These are phyloP conservation scores for Halcyon smyrnensis DNA, from an alignment of 2,797 vertebrate genomes.

Conservation along the genomic window DNA sequence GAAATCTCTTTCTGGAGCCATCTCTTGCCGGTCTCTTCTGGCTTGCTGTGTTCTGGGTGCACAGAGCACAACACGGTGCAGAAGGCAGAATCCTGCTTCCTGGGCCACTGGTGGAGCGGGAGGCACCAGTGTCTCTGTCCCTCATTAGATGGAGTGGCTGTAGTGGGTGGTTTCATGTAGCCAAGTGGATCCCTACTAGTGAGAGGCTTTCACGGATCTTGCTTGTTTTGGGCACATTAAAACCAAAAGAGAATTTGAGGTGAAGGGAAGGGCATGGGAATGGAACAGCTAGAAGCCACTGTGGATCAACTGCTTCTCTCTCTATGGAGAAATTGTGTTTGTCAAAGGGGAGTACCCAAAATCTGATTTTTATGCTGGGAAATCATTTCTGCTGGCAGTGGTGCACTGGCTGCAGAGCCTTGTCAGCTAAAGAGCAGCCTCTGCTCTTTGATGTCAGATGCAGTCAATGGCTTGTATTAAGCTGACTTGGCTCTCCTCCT, in stretches of 20 bases:
- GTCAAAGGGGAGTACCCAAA: neutral
- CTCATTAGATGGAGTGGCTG: neutral
- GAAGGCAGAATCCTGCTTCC: neutral
- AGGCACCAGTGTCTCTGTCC: accelerated
- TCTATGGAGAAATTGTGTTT: neutral
- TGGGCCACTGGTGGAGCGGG: accelerated
- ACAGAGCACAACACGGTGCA: neutral
- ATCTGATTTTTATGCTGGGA: neutral
- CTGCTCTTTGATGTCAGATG: neutral
- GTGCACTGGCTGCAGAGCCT: neutral
- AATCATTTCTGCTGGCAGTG: neutral
- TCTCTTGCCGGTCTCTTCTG: neutral
- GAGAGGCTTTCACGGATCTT: neutral
- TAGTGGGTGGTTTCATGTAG: neutral
- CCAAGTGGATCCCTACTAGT: neutral
- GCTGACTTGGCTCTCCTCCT: neutral
- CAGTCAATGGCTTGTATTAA: neutral
- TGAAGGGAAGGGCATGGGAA: neutral
- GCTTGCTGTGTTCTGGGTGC: neutral
- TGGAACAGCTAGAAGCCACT: neutral
- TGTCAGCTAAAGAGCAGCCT: neutral
- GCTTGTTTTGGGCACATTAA: neutral
- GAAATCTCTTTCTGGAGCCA: neutral
- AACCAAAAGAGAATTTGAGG: neutral
- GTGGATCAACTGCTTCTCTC: neutral